Evolutionary conservation across 1,140 invertebrate genomes (phyloP), one percentile per base, ranked within the genome.

Genomic region (Nasonia giraulti): DNA sequence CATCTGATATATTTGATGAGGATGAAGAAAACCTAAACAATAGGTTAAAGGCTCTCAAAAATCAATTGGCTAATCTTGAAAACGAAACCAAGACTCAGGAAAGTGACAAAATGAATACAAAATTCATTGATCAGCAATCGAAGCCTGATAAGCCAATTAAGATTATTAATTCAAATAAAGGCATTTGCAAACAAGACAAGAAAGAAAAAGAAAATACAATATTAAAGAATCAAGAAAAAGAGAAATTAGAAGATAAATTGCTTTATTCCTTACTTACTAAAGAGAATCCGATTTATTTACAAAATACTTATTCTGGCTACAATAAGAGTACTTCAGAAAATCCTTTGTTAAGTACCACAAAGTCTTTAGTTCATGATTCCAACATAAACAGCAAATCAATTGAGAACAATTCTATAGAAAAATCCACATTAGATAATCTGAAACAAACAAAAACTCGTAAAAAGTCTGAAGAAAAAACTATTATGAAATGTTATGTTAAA

Each of bases 61-160:
- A n/a, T 62, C 17, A 62, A 62, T n/a, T 62, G 17, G 55, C 5
- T 47, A 12, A 4, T 40, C 8, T 74, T 75, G 78, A 79, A 66
- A 10, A 80, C 80, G 14, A 80, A 85, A 17, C 12, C 44, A 4
- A 31, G 86, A 73, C 44, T 50, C n/a, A 40, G 68, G 33, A 68
- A 33, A 83, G 27, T 44, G 40, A 69, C 10, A 66, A 83, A 50
- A 47, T 12, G 44, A 33, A 47, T 3, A 44, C 31, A 44, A 68
- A 17, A 20, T 44, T 12, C 23, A 50, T 14, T 74, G 12, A 17
- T 75, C 33, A 20, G 17, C 50, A 40, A 14, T 6, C 12, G 2
- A 27, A 75, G 50, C 11, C 5, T 62, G 40, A 74, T 74, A 37
- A 82, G 17, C 37, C 31, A 8, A 31, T 17, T 74, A 47, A 82